Evolutionary conservation across 2,888 invertebrate species (phyloP).

Genomic region (Rotaria sp.): DNA sequence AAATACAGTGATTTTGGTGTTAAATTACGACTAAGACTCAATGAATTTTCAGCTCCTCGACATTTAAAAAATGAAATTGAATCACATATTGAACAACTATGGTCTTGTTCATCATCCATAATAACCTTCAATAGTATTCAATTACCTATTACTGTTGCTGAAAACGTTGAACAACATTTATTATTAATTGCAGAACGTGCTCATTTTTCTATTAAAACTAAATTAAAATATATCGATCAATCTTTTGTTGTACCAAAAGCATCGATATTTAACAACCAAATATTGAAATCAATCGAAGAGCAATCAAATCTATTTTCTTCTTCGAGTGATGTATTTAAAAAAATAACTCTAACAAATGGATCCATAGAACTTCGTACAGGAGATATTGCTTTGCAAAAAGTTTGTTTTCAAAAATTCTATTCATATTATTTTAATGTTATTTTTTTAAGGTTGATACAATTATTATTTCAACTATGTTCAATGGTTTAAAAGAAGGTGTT

Average conservation of each 20-base stretch:
- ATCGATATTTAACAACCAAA: neutral
- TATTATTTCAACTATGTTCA: neutral
- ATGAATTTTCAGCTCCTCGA: neutral
- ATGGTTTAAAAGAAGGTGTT: neutral
- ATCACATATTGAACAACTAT: neutral
- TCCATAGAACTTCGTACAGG: neutral
- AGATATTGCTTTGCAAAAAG: neutral
- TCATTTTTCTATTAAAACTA: neutral
- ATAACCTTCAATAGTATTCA: neutral
- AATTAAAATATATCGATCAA: neutral
- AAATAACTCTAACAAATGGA: neutral
- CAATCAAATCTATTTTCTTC: neutral
- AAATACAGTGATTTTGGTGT: neutral
- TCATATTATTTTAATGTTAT: neutral
- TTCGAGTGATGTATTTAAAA: neutral
- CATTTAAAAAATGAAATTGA: neutral
- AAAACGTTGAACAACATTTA: neutral
- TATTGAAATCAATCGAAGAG: too few species aligned
- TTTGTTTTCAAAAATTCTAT: neutral
- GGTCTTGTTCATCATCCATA: neutral
- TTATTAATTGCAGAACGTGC: neutral
- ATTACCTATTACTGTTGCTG: neutral
- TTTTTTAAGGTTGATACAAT: neutral
- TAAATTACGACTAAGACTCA: neutral
- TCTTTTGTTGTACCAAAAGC: neutral